Evolutionary conservation across 2,888 invertebrate genomes (phyloP), one percentile per base, ranked within the genome.

Genomic region (Aphrophora alni): DNA sequence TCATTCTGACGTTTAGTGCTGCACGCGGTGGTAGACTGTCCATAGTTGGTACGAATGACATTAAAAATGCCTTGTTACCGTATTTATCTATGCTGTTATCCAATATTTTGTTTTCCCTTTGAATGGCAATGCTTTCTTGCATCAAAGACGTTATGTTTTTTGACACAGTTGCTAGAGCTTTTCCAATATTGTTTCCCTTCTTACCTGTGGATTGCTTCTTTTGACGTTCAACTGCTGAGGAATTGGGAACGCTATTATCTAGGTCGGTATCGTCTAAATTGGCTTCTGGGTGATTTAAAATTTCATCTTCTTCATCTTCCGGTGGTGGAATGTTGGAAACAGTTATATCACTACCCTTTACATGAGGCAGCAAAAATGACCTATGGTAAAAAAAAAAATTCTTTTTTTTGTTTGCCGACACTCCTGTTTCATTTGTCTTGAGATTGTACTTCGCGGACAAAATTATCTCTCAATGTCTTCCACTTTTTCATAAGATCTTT

Each of bases 401-500:
- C 38, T 73, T 73, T 24, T 51, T 75, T 51, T 38, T 38, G 4
- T 14, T 25, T 21, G 75, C 75, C 17, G 75, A 12, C 27, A 21
- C 44, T 14, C 51, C 75, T 38, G 75, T 75, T 25, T 38, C 51
- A 10, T 8, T 26, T 51, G 5, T 38, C 75, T 7, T 75, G 14
- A 24, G 38, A 24, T 5, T 0, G 38, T 14, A 24, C 5, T 33
- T 75, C 75, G 12, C 75, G 38, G 24, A 75, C 75, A 26, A 75
- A 75, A 24, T 38, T 51, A 51, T 75, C 75, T 8, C 75, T 14
- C 24, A 75, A 25, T 24, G 75, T 51, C 25, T 75, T 75, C 75
- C 75, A 75, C 33, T 44, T 38, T 26, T 75, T 75, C 75, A 44
- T 51, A 1, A 75, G 75, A 4, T 51, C 51, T 75, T 75, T 75